Evolutionary conservation across 92 coral and sea anemone genomes (phyloP), one percentile per base, ranked within the genome.

Genomic region (Pocillopora grandis): DNA sequence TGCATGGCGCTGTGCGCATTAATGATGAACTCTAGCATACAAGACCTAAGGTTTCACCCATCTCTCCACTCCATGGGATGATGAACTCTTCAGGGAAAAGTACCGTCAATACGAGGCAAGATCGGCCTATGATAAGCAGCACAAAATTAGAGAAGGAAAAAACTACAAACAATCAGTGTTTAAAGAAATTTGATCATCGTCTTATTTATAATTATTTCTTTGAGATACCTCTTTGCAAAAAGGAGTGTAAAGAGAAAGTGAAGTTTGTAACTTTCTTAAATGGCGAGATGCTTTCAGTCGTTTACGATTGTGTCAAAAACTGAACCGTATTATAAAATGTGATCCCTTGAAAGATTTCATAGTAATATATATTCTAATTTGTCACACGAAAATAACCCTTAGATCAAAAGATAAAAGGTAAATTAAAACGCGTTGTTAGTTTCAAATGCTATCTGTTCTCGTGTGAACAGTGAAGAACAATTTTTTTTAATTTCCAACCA

Each of bases 171-270:
- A 80, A 80, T 27, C 9, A 17, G 67, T 80, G 84, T 20, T 67
- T 80, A 49, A 80, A 56, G n/a, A 58, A 63, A 21, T 57, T 15
- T 57, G 57, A 20, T 55, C 58, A 55, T 23, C 57, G 66, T 27
- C n/a, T 80, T 21, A 80, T 80, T 56, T 66, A 57, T 58, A 31
- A 56, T 56, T 31, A 80, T 57, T 27, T 67, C 16, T 80, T 80
- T 11, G 66, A 17, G 68, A 80, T 80, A 67, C 84, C 84, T 9
- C 23, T 80, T 33, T 80, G 84, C 64, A 80, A 80, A 57, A 68
- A 58, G 17, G 74, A 63, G 15, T 80, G 84, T 52, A 9, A 15
- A 33, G 66, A 68, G 23, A 52, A 23, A 18, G 6, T 21, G 36
- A 27, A 16, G 11, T 27, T 66, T 63, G 84, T 80, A 18, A 80